These are phyloP conservation scores for Pipistrellus pygmaeus DNA, from an alignment of 2,797 vertebrate genomes.

Conservation along the genomic window DNA sequence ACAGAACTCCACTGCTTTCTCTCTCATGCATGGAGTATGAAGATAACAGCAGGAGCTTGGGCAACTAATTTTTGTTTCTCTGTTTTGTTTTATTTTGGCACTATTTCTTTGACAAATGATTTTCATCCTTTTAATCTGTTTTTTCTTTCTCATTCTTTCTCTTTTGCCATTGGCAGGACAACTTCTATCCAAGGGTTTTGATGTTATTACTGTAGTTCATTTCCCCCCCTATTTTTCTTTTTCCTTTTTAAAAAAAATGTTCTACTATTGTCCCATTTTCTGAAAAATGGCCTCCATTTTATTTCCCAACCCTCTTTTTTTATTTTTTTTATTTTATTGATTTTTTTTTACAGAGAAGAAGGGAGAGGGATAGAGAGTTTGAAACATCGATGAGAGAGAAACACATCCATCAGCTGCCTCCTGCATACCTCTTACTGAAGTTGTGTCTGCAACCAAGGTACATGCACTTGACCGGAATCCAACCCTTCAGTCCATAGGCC, in stretches of 20 bases:
- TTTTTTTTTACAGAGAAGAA: too few species aligned
- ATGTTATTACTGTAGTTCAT: background rate
- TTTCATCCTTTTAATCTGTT: background rate
- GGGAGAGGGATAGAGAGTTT: too few species aligned
- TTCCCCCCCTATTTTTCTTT: background rate
- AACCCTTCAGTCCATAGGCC: too few species aligned
- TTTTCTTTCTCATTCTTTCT: background rate
- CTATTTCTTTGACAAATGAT: background rate
- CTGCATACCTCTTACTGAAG: too few species aligned
- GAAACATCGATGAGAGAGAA: too few species aligned
- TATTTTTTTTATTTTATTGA: too few species aligned
- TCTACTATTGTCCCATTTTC: background rate
- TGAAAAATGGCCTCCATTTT: background rate
- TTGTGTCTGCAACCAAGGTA: too few species aligned
- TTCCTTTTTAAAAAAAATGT: background rate
- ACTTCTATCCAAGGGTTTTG: background rate
- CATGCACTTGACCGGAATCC: too few species aligned
- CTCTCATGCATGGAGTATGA: background rate
- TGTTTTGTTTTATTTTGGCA: background rate
- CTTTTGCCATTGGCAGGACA: background rate
- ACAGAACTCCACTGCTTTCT: background rate
- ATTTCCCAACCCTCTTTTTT: background rate
- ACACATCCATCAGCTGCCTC: too few species aligned
- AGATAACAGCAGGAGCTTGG: background rate
- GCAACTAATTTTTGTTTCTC: background rate